Percentiles rank a stretch among this genome's conserved stretches.
These are phyloP conservation scores for Equus quagga DNA, from an alignment of 2,113 vertebrate species.

Conservation along the genomic window DNA sequence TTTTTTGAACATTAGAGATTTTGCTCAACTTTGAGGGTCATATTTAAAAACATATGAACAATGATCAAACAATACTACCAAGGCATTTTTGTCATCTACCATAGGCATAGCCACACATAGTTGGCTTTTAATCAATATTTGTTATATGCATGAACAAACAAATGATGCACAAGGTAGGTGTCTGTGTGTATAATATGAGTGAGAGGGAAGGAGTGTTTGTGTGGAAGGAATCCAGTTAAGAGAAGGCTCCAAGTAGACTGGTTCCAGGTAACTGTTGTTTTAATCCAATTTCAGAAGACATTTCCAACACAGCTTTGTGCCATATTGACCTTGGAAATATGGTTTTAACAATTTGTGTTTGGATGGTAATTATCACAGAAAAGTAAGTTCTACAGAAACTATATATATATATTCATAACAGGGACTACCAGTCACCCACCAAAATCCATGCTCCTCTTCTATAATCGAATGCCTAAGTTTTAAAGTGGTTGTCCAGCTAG, in stretches of 20 bases:
- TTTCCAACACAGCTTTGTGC: not conserved
- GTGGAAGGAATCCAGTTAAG: not conserved
- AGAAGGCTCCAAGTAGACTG: not conserved
- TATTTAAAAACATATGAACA: slow-evolving; percentile 38
- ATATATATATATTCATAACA: not conserved
- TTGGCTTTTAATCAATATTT: not conserved
- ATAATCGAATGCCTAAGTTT: not conserved
- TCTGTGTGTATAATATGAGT: not conserved
- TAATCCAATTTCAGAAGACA: slow-evolving; percentile 51
- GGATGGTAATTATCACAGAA: not conserved
- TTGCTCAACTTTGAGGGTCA: not conserved
- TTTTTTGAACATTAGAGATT: slow-evolving; percentile 28
- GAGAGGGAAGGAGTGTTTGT: not conserved
- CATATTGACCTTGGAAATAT: not conserved
- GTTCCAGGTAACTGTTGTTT: not conserved
- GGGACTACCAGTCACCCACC: not conserved
- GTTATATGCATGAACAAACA: not conserved
- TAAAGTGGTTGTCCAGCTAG: not conserved
- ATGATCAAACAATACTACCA: not conserved
- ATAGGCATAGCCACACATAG: not conserved
- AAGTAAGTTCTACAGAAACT: slow-evolving; percentile 16
- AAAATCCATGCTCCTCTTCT: not conserved
- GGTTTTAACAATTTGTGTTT: not conserved
- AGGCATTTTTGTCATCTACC: not conserved
- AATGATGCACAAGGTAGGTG: not conserved